Percentiles rank a stretch among this genome's conserved stretches.
Conservation (phyloP, 2,888 invertebrate species). For the Ectemnius lituratus region DNA sequence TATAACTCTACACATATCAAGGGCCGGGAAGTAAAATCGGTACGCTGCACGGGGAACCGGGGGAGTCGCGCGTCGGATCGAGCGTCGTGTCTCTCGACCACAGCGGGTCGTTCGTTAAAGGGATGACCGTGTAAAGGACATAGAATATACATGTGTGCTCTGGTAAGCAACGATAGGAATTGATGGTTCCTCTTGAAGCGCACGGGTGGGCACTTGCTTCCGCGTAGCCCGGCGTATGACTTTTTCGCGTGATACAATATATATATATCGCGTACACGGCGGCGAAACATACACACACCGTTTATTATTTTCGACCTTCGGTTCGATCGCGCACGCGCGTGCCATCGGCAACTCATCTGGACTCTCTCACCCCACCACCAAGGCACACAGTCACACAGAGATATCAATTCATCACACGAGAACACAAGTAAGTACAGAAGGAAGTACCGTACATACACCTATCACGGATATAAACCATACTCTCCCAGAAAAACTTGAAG, state of each 20-base stretch:
- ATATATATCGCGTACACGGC: slow-evolving; percentile 30
- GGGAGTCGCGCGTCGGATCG: not conserved
- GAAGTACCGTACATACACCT: not conserved
- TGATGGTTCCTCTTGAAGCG: slow-evolving; percentile 37
- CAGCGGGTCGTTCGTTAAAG: not conserved
- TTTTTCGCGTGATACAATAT: not conserved
- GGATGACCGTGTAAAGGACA: not conserved
- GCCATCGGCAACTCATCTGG: slow-evolving; percentile 21
- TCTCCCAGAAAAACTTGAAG: slow-evolving; percentile 34
- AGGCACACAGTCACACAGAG: slow-evolving; percentile 5
- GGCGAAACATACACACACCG: slow-evolving; percentile 16
- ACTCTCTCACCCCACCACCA: slow-evolving; percentile 11
- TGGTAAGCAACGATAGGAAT: not conserved
- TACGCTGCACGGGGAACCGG: slow-evolving; percentile 29
- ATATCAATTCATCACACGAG: slow-evolving; percentile 1
- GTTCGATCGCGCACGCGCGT: slow-evolving; percentile 27
- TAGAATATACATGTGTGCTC: not conserved
- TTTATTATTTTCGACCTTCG: slow-evolving; percentile 9
- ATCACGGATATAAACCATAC: too few relatives aligned
- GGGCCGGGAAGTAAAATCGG: slow-evolving; percentile 41
- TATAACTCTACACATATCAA: slow-evolving; percentile 52
- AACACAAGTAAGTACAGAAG: not conserved
- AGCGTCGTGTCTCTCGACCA: not conserved
- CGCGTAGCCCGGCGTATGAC: slow-evolving; percentile 33
- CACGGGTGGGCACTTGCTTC: slow-evolving; percentile 41